Conservation (phyloP, 2,113 vertebrate genomes). For the Hippocampus barbouri region DNA sequence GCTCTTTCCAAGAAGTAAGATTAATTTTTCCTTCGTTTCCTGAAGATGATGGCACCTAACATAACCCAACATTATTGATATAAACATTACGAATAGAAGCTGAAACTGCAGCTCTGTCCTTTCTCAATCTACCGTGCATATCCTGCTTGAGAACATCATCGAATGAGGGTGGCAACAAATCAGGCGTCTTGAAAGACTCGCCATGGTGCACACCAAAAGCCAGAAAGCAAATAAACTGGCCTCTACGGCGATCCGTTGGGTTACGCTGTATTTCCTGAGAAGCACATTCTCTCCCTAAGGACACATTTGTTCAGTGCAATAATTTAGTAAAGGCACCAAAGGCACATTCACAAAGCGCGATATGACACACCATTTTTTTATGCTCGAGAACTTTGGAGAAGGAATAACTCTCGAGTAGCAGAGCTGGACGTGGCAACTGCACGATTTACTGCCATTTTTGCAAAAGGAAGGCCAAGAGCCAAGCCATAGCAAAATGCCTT, state of each 20-base stretch:
- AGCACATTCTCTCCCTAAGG: constrained; percentile 67
- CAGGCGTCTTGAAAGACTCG: constrained; percentile 29
- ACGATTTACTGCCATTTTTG: constrained; percentile 54
- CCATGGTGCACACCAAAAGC: constrained; percentile 7
- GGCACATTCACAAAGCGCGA: constrained; percentile 66
- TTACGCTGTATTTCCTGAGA: constrained; percentile 48
- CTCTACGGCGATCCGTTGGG: constrained; percentile 51
- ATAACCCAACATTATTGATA: background rate
- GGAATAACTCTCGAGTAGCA: constrained; percentile 62
- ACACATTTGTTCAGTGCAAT: constrained; percentile 71
- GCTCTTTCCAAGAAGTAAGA: background rate
- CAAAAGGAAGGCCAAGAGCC: constrained; percentile 43
- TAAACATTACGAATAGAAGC: background rate
- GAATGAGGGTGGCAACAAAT: constrained; percentile 28
- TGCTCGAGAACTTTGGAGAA: constrained; percentile 70
- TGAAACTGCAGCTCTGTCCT: background rate
- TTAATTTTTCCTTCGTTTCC: constrained; percentile 23
- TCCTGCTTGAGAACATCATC: constrained; percentile 23
- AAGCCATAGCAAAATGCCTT: constrained; percentile 34
- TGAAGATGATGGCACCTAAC: background rate
- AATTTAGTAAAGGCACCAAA: constrained; percentile 67
- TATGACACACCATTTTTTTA: constrained; percentile 71
- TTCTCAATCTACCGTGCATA: constrained; percentile 16
- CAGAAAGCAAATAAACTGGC: constrained; percentile 57
- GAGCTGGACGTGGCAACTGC: constrained; percentile 60